Base-by-base conservation (phyloP, 2,888 invertebrate species). In the Hesperia comma region DNA sequence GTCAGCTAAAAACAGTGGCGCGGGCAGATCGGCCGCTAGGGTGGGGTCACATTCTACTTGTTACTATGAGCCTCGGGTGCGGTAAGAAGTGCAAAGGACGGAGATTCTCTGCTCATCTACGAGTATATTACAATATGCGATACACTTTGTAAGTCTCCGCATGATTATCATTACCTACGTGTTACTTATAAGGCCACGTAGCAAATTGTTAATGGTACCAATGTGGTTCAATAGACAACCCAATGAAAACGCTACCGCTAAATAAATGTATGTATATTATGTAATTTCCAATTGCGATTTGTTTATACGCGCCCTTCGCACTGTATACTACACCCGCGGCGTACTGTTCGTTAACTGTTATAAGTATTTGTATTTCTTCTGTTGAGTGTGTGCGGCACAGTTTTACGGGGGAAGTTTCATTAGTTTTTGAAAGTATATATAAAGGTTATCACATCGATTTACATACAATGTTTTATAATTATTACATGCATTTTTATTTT, bases 11-110 rank as follows among this genome's bases (percentile, higher is more conserved):
- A 73, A 73, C 76, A 79, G 79, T 78, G 78, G 75, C 75, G 81
- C 82, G 73, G 85, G 84, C 75, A 73, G 85, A 72, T 85, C 90
- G 75, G 87, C 83, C 77, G 74, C 82, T 86, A 85, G 87, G 83
- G 92, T 92, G 90, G 90, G 90, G 90, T 89, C 82, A 81, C 46
- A 12, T 51, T 61, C 57, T 51, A 33, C 60, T 66, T 33, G 14
- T 54, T 53, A 54, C 58, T 53, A 51, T 12, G 17, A 60, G 64
- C 43, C 58, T 17, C 60, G 60, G 64, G 64, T 66, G 64, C 43
- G 64, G 64, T 66, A 66, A 66, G 58, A 41, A 66, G 64, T 66
- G 64, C 64, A 43, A 60, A 60, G 58, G 58, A 58, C 64, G 57
- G 46, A 55, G 54, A n/a, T 51, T 40, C 43, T 32, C 57, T 51